These are phyloP conservation scores for Aelia acuminata DNA, from an alignment of 2,888 invertebrate species.

Conservation along the genomic window DNA sequence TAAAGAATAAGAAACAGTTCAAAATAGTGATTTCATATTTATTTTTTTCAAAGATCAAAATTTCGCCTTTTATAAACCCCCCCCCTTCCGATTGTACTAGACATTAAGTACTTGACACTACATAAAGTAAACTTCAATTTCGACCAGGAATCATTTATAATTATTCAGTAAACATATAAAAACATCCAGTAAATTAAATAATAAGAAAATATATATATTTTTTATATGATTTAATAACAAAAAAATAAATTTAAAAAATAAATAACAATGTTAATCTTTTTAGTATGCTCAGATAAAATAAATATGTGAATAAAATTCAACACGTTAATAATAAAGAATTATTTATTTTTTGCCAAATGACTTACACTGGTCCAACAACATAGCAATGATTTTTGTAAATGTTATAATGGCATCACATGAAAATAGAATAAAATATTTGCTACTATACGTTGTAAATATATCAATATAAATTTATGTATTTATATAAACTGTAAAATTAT, in stretches of 20 bases:
- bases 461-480: not conserved
- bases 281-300: slow-evolving; percentile 26
- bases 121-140: not conserved
- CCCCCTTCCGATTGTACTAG: not conserved
- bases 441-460: no score
- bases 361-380: slow-evolving; percentile 42
- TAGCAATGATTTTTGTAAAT: slow-evolving; percentile 8
- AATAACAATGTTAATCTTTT: slow-evolving; percentile 27
- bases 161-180: slow-evolving; percentile 34
- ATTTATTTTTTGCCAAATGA: not conserved
- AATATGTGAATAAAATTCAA: slow-evolving; percentile 40
- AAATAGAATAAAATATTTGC: not conserved
- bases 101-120: slow-evolving; percentile 18
- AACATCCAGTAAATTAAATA: slow-evolving; percentile 35
- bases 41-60: not conserved
- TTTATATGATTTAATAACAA: slow-evolving; percentile 35
- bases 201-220: slow-evolving; percentile 8
- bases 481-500: not conserved
- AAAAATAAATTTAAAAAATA: slow-evolving; percentile 48
- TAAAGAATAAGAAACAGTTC: not conserved
- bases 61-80: not conserved
- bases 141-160: not conserved
- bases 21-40: not conserved
- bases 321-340: slow-evolving; percentile 2
- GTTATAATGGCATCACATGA: slow-evolving; percentile 8